Conservation (phyloP, 2,888 invertebrate species). For the Phortica okadai region DNA sequence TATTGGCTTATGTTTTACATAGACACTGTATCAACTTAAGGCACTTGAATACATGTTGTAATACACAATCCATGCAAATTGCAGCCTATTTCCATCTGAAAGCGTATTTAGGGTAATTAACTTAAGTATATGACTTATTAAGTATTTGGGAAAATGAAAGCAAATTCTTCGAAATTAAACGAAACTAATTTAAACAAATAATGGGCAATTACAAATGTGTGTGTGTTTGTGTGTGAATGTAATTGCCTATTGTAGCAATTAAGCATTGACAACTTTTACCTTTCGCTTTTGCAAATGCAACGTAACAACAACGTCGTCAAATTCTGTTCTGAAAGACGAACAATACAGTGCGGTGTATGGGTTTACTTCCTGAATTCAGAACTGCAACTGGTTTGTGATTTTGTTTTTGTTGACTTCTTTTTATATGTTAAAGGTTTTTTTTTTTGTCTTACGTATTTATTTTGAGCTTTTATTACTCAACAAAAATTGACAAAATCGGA, state of each 20-base stretch:
- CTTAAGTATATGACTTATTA: too few relatives aligned
- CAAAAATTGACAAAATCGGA: neutral
- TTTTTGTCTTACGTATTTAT: conserved; percentile 10
- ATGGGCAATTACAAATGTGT: conserved; percentile 30
- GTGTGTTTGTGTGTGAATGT: neutral
- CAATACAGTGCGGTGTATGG: neutral
- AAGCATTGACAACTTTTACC: neutral
- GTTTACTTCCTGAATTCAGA: conserved; percentile 13
- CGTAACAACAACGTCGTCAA: neutral
- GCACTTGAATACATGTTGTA: too few relatives aligned
- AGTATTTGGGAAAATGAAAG: too few relatives aligned
- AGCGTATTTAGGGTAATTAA: too few relatives aligned
- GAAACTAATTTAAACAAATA: neutral
- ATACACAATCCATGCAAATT: too few relatives aligned
- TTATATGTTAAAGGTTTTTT: neutral
- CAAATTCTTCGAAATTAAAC: too few relatives aligned
- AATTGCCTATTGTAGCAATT: neutral
- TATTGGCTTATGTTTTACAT: neutral
- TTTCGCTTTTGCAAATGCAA: neutral
- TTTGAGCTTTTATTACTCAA: conserved; percentile 13
- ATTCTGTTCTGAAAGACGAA: too few relatives aligned
- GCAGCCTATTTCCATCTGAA: too few relatives aligned
- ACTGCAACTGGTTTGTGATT: conserved; percentile 19
- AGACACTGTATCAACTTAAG: too few relatives aligned
- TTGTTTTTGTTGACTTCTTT: conserved; percentile 5